A percentile compares a stretch with the other conserved stretches of the same genome.
Conservation (phyloP, 1,140 invertebrate genomes). For the Centruroides sculpturatus region DNA sequence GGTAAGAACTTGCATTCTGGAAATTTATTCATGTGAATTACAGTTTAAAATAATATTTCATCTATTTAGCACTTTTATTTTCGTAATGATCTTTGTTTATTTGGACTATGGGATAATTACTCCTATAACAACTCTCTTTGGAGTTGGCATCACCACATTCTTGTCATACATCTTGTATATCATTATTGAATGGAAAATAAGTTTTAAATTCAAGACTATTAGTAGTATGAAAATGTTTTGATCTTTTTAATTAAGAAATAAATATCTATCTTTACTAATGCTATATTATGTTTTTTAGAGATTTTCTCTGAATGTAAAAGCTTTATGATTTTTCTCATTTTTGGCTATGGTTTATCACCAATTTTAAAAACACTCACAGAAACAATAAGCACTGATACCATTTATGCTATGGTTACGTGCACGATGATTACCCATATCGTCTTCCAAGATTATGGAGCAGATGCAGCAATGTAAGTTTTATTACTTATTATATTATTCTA, state of each 20-base stretch:
- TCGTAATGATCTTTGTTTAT: slow-evolving; percentile 54
- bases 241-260: too few relatives aligned
- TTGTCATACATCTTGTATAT: too few relatives aligned
- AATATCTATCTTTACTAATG: too few relatives aligned
- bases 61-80: slow-evolving; percentile 44
- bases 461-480: slow-evolving; percentile 39
- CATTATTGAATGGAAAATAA: too few relatives aligned
- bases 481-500: too few relatives aligned
- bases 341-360: slow-evolving; percentile 73
- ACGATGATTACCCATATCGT: slow-evolving; percentile 77
- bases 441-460: slow-evolving; percentile 79
- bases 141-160: too few relatives aligned
- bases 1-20: too few relatives aligned
- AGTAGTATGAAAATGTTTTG: too few relatives aligned
- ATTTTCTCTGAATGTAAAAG: slow-evolving; percentile 21
- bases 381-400: slow-evolving; percentile 91
- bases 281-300: too few relatives aligned
- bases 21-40: too few relatives aligned
- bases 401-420: slow-evolving; percentile 75
- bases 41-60: too few relatives aligned
- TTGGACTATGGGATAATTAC: slow-evolving; percentile 46
- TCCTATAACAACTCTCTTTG: background rate
- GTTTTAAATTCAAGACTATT: too few relatives aligned
- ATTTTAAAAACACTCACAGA: slow-evolving; percentile 88
- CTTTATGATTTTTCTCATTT: slow-evolving; percentile 51